phyloP scores from a whole-genome alignment of 2,797 vertebrate species.

The Brotogeris chrysoptera region DNA sequence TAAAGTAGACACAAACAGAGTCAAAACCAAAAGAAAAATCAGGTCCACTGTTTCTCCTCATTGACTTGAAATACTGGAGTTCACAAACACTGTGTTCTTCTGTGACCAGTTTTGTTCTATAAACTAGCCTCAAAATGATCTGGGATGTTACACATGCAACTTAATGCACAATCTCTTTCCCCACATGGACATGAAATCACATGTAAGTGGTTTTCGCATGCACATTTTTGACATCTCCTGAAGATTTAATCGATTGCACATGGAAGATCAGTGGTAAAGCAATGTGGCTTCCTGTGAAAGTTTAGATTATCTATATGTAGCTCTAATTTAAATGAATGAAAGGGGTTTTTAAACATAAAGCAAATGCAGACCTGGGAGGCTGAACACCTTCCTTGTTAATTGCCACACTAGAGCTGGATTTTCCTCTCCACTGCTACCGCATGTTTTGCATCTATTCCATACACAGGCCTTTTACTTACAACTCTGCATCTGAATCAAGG shows the following conservation, averaged over 20 bases:
- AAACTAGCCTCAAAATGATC: neutral
- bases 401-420: neutral
- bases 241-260: neutral
- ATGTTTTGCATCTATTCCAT: neutral
- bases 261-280: neutral
- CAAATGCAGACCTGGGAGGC: neutral
- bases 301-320: neutral
- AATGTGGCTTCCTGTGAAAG: neutral
- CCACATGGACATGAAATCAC: neutral
- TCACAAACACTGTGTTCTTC: neutral
- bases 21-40: neutral
- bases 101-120: neutral
- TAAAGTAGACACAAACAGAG: neutral
- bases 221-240: neutral
- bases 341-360: neutral
- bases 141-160: neutral
- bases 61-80: neutral
- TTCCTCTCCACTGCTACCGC: constrained; percentile 24
- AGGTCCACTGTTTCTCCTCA: neutral
- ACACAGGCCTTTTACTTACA: neutral
- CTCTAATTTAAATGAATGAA: constrained; percentile 42
- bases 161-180: neutral
- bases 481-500: constrained; percentile 25
- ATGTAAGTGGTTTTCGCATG: neutral
- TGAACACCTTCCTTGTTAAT: neutral